These are phyloP conservation scores for Brachyptera risi DNA, from an alignment of 2,888 invertebrate species.

Conservation along the genomic window DNA sequence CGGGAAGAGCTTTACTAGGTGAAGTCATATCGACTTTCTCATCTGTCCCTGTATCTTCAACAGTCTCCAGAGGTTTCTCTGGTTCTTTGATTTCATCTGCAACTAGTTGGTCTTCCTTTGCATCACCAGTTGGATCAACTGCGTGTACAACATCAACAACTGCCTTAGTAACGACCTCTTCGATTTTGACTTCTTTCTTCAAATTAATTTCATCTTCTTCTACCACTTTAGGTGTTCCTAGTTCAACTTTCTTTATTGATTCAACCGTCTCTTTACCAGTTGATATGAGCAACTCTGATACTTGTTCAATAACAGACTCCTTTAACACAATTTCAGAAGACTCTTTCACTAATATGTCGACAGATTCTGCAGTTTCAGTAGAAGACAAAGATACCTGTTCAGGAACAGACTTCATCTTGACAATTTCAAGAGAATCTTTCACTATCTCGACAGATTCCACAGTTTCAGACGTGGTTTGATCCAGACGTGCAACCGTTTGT, in stretches of 20 bases:
- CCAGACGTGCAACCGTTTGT: not conserved
- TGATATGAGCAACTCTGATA: slow-evolving; percentile 1
- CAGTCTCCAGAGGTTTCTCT: too few species aligned
- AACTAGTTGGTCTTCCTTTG: too few species aligned
- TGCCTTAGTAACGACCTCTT: not conserved
- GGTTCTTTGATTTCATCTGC: too few species aligned
- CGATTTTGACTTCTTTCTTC: not conserved
- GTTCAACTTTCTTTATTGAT: not conserved
- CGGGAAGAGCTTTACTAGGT: too few species aligned
- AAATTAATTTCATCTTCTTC: not conserved
- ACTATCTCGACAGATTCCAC: too few species aligned
- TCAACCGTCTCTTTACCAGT: not conserved
- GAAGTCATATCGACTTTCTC: too few species aligned
- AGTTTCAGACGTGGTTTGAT: not conserved
- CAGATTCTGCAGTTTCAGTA: slow-evolving; percentile 19
- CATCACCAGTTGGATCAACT: too few species aligned
- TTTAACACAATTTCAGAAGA: not conserved
- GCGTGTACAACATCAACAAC: too few species aligned
- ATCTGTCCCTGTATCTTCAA: too few species aligned
- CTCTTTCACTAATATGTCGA: not conserved
- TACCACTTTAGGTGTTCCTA: not conserved
- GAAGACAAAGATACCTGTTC: too few species aligned
- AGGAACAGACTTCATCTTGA: too few species aligned
- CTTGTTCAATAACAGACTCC: not conserved
- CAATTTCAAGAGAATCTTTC: too few species aligned